Base-by-base conservation (phyloP, 2,113 vertebrate species). In the Bufo bufo region DNA sequence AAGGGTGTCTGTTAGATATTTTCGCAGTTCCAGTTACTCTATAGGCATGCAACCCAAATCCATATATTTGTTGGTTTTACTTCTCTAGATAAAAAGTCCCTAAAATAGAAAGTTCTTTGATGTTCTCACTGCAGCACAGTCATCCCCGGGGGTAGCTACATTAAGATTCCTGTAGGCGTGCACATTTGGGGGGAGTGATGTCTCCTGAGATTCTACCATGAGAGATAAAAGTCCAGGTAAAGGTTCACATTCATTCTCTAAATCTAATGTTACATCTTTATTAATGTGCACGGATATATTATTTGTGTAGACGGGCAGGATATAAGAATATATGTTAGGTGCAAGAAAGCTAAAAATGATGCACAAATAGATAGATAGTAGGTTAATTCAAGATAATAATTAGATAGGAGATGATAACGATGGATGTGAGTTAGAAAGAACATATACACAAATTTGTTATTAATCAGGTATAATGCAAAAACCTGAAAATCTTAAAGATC, bases 21-120 rank as follows among this genome's bases (percentile, higher is more conserved):
- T 83, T 78, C 19, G 43, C 49, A 50, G 54, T 5, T 52, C 50
- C 23, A 66, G 65, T 77, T 88, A 77, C 58, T 23, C 19, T 83
- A 47, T 14, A 66, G 33, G 13, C 1, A 23, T 63, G 56, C n/a
- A 88, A 50, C 80, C 56, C 58, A 63, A 82, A 63, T 71, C n/a
- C 71, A 87, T 82, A 74, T 71, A 87, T 74, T 47, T 82, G 47
- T 52, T 69, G 47, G 13, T 71, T 87, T 71, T 63, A 45, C 8
- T 71, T 78, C 14, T 33, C 47, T 33, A 14, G 20, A 80, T 78
- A 79, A 86, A 79, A 6, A 86, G 20, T 1, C 63, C 74, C 47
- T 78, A 78, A 78, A 86, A 78, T 86, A 78, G 85, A 65, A 78
- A 16, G 20, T 43, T 77, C 45, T 66, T 79, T 79, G 75, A 66